A percentile compares a stretch with the other conserved stretches of the same genome.
These are phyloP conservation scores for Melanotaenia duboulayi DNA, from an alignment of 2,113 vertebrate genomes.

Conservation along the genomic window DNA sequence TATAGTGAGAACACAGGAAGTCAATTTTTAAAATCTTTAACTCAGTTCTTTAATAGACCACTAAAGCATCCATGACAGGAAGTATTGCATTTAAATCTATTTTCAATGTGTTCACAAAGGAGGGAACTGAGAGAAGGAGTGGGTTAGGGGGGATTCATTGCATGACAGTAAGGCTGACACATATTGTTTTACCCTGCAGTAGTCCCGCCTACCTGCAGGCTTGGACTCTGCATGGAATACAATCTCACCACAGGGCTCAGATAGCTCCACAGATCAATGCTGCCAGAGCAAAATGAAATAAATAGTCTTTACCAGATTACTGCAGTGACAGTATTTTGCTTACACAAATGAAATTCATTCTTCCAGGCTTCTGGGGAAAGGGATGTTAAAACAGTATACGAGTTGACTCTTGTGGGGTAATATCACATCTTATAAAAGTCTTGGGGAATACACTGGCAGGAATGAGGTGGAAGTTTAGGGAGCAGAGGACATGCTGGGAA, in stretches of 20 bases:
- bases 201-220: constrained; percentile 34
- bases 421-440: constrained; percentile 37
- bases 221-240: constrained; percentile 39
- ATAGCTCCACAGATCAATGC: constrained; percentile 59
- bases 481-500: constrained; percentile 15
- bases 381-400: constrained; percentile 32
- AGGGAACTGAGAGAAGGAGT: background rate
- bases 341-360: constrained; percentile 52
- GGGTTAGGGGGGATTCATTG: constrained; percentile 4
- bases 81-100: constrained; percentile 19
- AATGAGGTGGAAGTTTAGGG: constrained; percentile 13
- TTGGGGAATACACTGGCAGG: constrained; percentile 16
- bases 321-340: constrained; percentile 54
- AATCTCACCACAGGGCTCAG: constrained; percentile 47
- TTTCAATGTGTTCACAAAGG: constrained; percentile 5
- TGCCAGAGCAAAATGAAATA: constrained; percentile 40
- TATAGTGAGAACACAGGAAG: background rate
- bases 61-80: constrained; percentile 13
- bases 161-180: constrained; percentile 28
- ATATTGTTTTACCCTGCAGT: constrained; percentile 32
- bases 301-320: constrained; percentile 27
- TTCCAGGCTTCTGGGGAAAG: constrained; percentile 17
- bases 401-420: constrained; percentile 8
- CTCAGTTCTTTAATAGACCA: background rate
- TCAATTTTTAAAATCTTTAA: background rate